Percentiles rank a stretch among this genome's conserved stretches.
These are phyloP conservation scores for Zaprionus ghesquierei DNA, from an alignment of 1,140 invertebrate genomes.

Conservation along the genomic window DNA sequence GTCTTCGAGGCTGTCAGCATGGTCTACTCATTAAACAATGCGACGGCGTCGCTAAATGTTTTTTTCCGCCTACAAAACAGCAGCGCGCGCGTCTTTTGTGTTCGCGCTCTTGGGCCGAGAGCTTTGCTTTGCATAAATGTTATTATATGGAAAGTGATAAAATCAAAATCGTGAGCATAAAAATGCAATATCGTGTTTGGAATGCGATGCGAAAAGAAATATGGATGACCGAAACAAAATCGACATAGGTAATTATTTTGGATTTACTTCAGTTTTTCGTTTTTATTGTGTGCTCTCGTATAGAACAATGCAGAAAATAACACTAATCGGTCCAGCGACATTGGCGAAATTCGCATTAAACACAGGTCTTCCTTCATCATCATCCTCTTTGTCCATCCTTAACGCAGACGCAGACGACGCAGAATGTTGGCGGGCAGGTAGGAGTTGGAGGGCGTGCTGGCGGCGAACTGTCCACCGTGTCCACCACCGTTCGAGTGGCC, in stretches of 20 bases:
- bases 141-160: conserved; percentile 74
- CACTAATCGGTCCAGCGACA: conserved; percentile 48
- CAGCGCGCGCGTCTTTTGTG: conserved; percentile 60
- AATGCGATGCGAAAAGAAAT: conserved; percentile 33
- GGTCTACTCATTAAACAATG: conserved; percentile 59
- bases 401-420: conserved; percentile 65
- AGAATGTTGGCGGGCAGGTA: conserved; percentile 70
- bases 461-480: neutral
- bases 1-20: conserved; percentile 66
- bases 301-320: conserved; percentile 48
- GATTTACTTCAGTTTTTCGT: conserved; percentile 47
- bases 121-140: conserved; percentile 72
- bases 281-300: conserved; percentile 57
- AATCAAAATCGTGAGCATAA: conserved; percentile 55
- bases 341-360: conserved; percentile 29
- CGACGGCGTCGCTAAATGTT: conserved; percentile 62
- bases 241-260: conserved; percentile 20
- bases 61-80: conserved; percentile 71
- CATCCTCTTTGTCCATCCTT: conserved; percentile 16
- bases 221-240: conserved; percentile 22
- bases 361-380: neutral
- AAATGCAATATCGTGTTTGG: conserved; percentile 59
- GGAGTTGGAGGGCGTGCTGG: neutral
- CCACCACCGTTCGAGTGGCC: neutral
- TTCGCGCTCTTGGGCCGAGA: conserved; percentile 22